Percentiles rank a stretch among this genome's conserved stretches.
These are phyloP conservation scores for Parauchenoglanis ngamensis DNA, from an alignment of 2,797 vertebrate species.

Conservation along the genomic window DNA sequence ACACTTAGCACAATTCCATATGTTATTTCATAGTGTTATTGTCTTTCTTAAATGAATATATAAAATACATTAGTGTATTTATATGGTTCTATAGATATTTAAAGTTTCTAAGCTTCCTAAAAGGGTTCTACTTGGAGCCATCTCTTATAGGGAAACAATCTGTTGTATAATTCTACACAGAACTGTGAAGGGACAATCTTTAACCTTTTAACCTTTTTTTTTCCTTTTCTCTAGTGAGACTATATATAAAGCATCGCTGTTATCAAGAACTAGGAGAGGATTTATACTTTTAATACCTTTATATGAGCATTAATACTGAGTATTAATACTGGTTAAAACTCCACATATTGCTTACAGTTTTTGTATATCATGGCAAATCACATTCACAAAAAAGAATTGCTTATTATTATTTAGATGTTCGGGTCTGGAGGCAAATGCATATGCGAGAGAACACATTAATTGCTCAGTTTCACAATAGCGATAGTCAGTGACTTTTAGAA, in stretches of 20 bases:
- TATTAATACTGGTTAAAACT: conserved; percentile 7
- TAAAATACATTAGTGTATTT: not conserved
- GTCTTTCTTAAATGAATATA: not conserved
- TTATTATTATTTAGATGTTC: conserved; percentile 16
- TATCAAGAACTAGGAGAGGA: conserved; percentile 28
- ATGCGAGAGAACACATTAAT: conserved; percentile 41
- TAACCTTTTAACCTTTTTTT: not conserved
- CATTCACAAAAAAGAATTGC: conserved; percentile 26
- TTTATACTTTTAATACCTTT: conserved; percentile 24
- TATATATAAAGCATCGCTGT: not conserved
- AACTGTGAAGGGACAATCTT: not conserved
- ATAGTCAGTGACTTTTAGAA: conserved; percentile 43
- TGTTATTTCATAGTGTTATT: not conserved
- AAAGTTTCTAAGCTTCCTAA: not conserved
- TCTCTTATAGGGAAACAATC: not conserved
- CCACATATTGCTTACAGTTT: conserved; percentile 15
- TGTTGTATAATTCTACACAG: not conserved
- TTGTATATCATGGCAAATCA: conserved; percentile 17
- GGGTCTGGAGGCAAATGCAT: conserved; percentile 33
- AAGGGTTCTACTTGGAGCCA: not conserved
- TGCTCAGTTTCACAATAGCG: conserved; percentile 29
- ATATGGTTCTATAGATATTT: not conserved
- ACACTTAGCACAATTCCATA: not conserved
- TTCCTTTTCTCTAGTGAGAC: not conserved
- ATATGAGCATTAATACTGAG: not conserved